A percentile compares a stretch with the other conserved stretches of the same genome.
Evolutionary conservation across 2,113 vertebrate genomes (phyloP).

Genomic region (Pseudorectes ferrugineus): DNA sequence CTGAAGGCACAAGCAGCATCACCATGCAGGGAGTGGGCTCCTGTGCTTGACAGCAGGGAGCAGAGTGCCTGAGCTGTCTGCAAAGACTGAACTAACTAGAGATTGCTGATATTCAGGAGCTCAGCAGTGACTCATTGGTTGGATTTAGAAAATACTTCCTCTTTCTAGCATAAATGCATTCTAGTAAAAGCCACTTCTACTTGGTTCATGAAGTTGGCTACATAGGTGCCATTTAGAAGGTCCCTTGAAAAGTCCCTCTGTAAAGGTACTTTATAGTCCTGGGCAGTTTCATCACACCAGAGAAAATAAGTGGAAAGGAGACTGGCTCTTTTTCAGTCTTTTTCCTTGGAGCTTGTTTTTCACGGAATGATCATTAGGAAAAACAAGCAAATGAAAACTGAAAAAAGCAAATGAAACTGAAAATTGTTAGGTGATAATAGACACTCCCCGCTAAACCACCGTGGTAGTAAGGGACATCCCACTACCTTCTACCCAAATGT

Average conservation of each 20-base stretch:
- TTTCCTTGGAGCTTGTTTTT: not conserved
- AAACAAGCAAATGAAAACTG: not conserved
- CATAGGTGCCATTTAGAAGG: rapidly evolving
- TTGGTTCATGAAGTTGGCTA: not conserved
- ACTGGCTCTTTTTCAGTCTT: not conserved
- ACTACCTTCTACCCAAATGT: not conserved
- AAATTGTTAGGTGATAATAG: not conserved
- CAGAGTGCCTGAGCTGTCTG: not conserved
- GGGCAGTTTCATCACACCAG: not conserved
- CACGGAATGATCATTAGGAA: not conserved
- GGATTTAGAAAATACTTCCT: not conserved
- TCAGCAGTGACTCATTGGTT: not conserved
- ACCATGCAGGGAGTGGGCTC: not conserved
- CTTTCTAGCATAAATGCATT: not conserved
- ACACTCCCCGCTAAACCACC: not conserved
- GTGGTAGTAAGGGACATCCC: not conserved
- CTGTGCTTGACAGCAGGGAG: not conserved
- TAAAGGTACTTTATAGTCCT: not conserved
- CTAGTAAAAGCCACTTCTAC: not conserved
- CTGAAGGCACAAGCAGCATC: rapidly evolving
- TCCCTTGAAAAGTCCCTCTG: not conserved
- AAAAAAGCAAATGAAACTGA: not conserved
- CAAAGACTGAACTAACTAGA: not conserved
- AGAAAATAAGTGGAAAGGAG: not conserved
- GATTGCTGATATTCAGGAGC: not conserved